Evolutionary conservation across 2,797 vertebrate species (phyloP).

Genomic region (Podarcis siculus): DNA sequence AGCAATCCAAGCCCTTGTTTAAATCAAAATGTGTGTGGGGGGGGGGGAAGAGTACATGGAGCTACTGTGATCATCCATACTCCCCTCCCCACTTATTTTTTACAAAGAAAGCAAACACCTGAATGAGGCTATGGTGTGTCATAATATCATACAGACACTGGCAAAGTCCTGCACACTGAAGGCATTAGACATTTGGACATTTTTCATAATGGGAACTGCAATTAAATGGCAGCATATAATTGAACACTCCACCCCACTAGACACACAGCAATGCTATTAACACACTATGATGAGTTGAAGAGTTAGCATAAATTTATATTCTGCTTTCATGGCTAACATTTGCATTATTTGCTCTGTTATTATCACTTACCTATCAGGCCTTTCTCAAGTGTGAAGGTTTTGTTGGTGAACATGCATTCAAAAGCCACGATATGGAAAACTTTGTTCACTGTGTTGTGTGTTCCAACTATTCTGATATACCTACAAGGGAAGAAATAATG

Average conservation of each 20-base stretch:
- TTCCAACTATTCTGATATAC: slow-evolving; percentile 96
- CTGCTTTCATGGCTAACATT: background rate
- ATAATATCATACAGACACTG: background rate
- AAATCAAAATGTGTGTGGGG: too few relatives aligned
- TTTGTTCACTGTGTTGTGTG: slow-evolving; percentile 98
- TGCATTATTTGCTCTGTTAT: background rate
- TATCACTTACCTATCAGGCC: slow-evolving; percentile 90
- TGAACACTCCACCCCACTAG: background rate
- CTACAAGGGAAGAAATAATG: slow-evolving; percentile 71
- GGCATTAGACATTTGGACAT: background rate
- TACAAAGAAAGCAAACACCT: background rate
- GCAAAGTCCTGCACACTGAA: background rate
- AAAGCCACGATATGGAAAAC: slow-evolving; percentile 99
- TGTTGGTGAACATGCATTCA: slow-evolving; percentile 96
- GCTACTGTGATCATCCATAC: too few relatives aligned
- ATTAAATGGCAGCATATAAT: background rate
- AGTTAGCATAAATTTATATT: background rate
- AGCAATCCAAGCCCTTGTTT: too few relatives aligned
- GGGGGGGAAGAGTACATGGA: too few relatives aligned
- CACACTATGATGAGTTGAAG: background rate
- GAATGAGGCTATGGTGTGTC: background rate
- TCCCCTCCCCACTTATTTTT: too few relatives aligned
- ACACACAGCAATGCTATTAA: background rate
- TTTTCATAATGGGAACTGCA: background rate
- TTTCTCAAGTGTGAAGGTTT: slow-evolving; percentile 88